Evolutionary conservation across 2,113 vertebrate species (phyloP), one percentile per base, ranked within the genome.

Genomic region (Mus musculus): DNA sequence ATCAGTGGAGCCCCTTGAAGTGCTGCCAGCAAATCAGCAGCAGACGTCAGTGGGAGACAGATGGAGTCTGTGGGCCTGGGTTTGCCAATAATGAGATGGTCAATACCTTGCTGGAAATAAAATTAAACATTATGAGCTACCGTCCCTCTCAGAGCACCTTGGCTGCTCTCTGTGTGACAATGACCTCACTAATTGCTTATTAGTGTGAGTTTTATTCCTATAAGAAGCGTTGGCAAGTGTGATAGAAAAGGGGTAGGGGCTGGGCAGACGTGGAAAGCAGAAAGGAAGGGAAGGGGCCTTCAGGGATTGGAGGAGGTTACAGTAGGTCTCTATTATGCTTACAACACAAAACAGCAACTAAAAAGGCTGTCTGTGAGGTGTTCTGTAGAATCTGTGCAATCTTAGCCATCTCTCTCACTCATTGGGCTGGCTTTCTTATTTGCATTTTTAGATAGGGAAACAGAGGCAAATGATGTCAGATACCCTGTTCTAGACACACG

Each of bases 181-280:
- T 42, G 93, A 63, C 87, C 73, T 94, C 59, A 42, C 67, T 84
- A 42, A 88, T 71, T 78, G 84, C 28, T 82, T 67, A 67, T 49
- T 78, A 94, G 88, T 72, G 94, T 56, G 39, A 92, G 28, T 46
- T 93, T 85, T 71, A 61, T 72, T 76, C 97, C 67, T 84, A 33
- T 6, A 13, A 5, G 71, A 84, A 65, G 67, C 33, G 69, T 46
- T 78, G 69, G 24, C 20, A 6, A 7, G 16, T 81, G 88, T 12
- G 0, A 87, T 67, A 39, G 11, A 8, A 28, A 28, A n/a, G 42
- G 39, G 63, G 36, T 30, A 33, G 42, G 33, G 63, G 69, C 42
- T 61, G 63, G 80, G 84, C 17, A 89, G 85, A 59, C 16, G 75
- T 7, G 6, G 11, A 22, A 71, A 86, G 56, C 75, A 22, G 8